Evolutionary conservation across 2,888 invertebrate species (phyloP).

Genomic region (Leptinotarsa rubiginosa): DNA sequence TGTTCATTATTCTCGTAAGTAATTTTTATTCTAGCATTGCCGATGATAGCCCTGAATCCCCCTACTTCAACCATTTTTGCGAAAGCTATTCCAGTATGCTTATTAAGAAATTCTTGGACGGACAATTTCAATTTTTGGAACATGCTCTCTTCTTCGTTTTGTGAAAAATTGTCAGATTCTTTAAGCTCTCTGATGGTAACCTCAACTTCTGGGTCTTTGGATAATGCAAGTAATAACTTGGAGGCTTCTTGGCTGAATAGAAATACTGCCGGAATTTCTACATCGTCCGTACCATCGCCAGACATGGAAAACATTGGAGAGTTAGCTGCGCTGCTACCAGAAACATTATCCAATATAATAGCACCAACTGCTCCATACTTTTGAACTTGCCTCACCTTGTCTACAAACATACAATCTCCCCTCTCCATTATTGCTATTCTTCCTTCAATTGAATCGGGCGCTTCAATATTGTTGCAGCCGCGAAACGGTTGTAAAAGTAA

Average conservation of each 20-base stretch:
- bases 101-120: slow-evolving; percentile 65
- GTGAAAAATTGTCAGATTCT: slow-evolving; percentile 58
- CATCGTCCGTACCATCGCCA: slow-evolving; percentile 89
- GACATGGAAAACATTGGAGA: slow-evolving; percentile 96
- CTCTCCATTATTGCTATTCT: slow-evolving; percentile 89
- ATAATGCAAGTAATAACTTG: slow-evolving; percentile 73
- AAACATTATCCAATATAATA: slow-evolving; percentile 87
- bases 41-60: slow-evolving; percentile 62
- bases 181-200: slow-evolving; percentile 69
- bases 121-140: slow-evolving; percentile 62
- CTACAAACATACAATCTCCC: slow-evolving; percentile 95
- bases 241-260: slow-evolving; percentile 84
- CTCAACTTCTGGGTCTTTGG: slow-evolving; percentile 69
- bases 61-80: slow-evolving; percentile 60
- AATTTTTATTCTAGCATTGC: slow-evolving; percentile 60
- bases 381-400: slow-evolving; percentile 89
- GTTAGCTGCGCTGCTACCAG: slow-evolving; percentile 78
- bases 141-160: slow-evolving; percentile 66
- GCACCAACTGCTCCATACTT: slow-evolving; percentile 85
- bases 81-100: slow-evolving; percentile 63
- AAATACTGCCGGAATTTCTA: slow-evolving; percentile 91
- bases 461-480: slow-evolving; percentile 73
- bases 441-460: slow-evolving; percentile 72
- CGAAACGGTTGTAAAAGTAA: slow-evolving; percentile 78
- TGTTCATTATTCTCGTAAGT: slow-evolving; percentile 55